phyloP scores from a whole-genome alignment of 2,113 vertebrate genomes.

The Sylvietta virens region DNA sequence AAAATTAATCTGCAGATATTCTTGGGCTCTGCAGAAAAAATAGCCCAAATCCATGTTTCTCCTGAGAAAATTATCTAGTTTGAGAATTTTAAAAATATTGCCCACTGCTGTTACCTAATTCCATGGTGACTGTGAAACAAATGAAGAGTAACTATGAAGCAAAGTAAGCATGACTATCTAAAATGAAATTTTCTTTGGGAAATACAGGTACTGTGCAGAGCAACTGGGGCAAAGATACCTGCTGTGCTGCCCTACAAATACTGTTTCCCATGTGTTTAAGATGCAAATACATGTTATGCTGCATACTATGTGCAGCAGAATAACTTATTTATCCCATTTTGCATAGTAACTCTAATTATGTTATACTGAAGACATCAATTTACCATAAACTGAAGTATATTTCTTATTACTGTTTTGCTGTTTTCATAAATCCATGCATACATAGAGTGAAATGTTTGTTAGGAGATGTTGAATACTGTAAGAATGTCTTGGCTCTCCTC shows the following conservation, averaged over 20 bases:
- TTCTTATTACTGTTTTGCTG: slow-evolving; percentile 2
- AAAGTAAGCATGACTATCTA: not conserved
- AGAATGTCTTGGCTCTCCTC: not conserved
- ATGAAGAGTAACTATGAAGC: not conserved
- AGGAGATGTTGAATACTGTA: not conserved
- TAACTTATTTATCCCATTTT: not conserved
- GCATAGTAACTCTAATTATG: not conserved
- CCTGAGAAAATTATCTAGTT: not conserved
- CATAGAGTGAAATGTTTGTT: slow-evolving; percentile 16
- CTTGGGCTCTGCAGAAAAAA: not conserved
- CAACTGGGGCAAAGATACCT: not conserved
- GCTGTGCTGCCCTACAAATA: not conserved
- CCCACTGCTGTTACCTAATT: not conserved
- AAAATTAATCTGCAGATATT: not conserved
- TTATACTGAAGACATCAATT: not conserved
- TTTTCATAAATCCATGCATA: not conserved
- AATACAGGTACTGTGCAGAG: not conserved
- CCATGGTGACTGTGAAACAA: not conserved
- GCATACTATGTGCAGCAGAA: not conserved
- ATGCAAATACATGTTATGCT: not conserved
- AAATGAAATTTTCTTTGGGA: not conserved
- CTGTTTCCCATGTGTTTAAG: not conserved
- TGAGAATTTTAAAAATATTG: not conserved
- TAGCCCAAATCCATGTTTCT: not conserved
- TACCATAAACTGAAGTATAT: not conserved